Evolutionary conservation across 2,888 invertebrate genomes (phyloP), one percentile per base, ranked within the genome.

Genomic region (Crioceris asparagi): DNA sequence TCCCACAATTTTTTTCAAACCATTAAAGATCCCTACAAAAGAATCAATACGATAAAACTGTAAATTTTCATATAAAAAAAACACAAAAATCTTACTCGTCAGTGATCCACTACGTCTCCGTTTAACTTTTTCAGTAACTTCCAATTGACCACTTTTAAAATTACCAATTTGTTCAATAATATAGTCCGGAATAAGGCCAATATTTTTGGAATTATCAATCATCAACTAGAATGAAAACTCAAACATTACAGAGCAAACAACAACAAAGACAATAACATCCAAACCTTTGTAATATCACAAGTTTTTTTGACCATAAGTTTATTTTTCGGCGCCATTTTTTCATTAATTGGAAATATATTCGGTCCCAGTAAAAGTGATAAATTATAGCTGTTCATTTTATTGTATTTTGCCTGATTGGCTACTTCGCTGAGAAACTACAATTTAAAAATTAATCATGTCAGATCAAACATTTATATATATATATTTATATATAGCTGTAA

Each of bases 81-180:
- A 32, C 36, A 31, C 25, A 17, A 14, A 41, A 27, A 40, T 48
- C 43, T 71, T 72, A 85, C 88, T 75, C 65, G 86, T 87, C 48
- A 88, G 70, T 50, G 88, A 88, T 51, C 87, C 87, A 71, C 88
- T 86, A 52, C 85, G 72, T 56, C 87, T 71, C 63, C 86, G 84
- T 62, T 85, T 86, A 58, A 79, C 77, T 55, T 70, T 72, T 49
- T 75, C 69, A 26, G 68, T 65, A 32, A 55, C 68, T 7, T 71
- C 59, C 46, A 72, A 68, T 46, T 68, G 67, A 36, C 48, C 44
- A 10, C 47, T 40, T 33, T 45, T 48, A n/a, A 50, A 41, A 37
- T 57, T 49, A 17, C 56, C 60, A 27, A 65, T 54, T 43, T 57
- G 61, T 47, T 71, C 70, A 14, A 65, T 63, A 21, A 77, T 65